Evolutionary conservation across 2,888 invertebrate genomes (phyloP), one percentile per base, ranked within the genome.

Genomic region (Spodoptera exigua): DNA sequence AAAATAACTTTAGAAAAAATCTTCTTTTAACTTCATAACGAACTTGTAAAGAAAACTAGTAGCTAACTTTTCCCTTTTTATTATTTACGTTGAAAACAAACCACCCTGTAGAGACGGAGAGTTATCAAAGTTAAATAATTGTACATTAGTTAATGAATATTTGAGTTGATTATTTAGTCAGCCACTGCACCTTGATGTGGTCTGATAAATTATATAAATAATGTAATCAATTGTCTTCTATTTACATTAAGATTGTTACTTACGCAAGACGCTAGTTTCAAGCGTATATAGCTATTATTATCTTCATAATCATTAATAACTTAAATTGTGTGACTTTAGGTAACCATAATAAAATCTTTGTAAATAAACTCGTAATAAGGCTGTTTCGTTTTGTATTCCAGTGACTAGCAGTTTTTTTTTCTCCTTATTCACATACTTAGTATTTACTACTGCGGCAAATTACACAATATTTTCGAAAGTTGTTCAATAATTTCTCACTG

Each of bases 71-170:
- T 27, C 27, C 27, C 27, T 21, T 34, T 34, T 37, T 12, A 4
- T 3, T 17, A n/a, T 63, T 41, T 17, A 2, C 44, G 12, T 7
- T 17, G 10, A 14, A 49, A 56, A 44, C 5, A 2, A 27, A 49
- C 32, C 76, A 47, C 3, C 63, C 69, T 83, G 69, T 73, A 70
- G n/a, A 78, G 0, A 62, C 61, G 70, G 58, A 14, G 48, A 39
- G 18, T 83, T 87, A 87, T 87, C 84, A 80, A 63, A 78, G 70
- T 76, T 68, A 79, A 81, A 83, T 76, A 83, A 73, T 70, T 70
- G 35, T 27, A 45, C 44, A 77, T 77, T 74, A 82, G 76, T 72
- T 80, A 84, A 83, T 76, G 73, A 79, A 63, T 90, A 82, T 88
- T 88, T 87, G 72, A 73, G 68, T 72, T 75, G 60, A 48, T 46